Conservation (phyloP, 2,888 invertebrate genomes). For the Nycteola revayana region DNA sequence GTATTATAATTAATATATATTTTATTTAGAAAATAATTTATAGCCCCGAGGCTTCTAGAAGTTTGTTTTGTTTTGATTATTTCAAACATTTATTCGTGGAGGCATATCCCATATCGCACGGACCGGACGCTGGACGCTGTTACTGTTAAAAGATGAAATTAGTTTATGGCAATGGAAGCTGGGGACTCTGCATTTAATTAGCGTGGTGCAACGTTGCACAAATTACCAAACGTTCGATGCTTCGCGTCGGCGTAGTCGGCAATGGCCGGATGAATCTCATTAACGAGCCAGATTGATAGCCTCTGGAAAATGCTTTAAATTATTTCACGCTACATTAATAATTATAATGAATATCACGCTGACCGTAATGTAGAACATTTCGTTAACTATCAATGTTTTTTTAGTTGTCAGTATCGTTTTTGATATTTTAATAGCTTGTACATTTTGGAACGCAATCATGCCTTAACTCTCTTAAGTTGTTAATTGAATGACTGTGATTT, state of each 20-base stretch:
- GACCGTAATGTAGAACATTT: conserved; percentile 24
- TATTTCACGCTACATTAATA: conserved; percentile 74
- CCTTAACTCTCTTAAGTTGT: too few relatives aligned
- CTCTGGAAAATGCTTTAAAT: conserved; percentile 71
- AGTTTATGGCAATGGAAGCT: conserved; percentile 30
- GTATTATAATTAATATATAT: too few relatives aligned
- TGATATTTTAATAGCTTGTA: too few relatives aligned
- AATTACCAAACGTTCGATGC: conserved; percentile 45
- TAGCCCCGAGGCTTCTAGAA: conserved; percentile 2
- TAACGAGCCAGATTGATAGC: conserved; percentile 72
- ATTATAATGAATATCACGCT: conserved; percentile 65
- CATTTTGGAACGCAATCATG: too few relatives aligned
- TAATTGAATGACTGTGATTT: too few relatives aligned
- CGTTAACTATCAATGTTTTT: too few relatives aligned
- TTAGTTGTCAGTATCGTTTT: too few relatives aligned
- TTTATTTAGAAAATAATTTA: too few relatives aligned
- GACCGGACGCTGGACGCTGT: conserved; percentile 9
- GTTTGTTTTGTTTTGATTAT: conserved; percentile 10
- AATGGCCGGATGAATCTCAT: conserved; percentile 71
- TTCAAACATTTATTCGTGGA: conserved; percentile 4
- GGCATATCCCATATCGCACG: conserved; percentile 13
- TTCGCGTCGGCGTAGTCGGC: conserved; percentile 57
- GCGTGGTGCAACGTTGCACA: conserved; percentile 64
- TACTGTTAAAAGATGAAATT: conserved; percentile 19
- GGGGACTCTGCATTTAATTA: conserved; percentile 54